phyloP scores from a whole-genome alignment of 2,113 vertebrate species.

The Oenanthe melanoleuca region DNA sequence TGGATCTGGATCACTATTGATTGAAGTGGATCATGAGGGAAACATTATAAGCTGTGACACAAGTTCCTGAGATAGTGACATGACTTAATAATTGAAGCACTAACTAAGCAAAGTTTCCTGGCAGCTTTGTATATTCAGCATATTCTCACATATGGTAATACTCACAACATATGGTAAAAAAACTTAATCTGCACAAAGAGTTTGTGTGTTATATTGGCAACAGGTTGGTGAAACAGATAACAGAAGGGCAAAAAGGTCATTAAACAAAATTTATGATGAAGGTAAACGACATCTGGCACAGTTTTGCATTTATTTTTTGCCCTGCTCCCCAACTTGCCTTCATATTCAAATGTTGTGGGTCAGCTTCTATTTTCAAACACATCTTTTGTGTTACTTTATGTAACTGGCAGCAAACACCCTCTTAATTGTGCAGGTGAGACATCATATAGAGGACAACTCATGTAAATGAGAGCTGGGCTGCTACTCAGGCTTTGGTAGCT shows the following conservation, averaged over 20 bases:
- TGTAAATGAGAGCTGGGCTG: not conserved
- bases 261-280: not conserved
- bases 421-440: not conserved
- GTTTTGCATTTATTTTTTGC: not conserved
- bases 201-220: not conserved
- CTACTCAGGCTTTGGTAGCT: not conserved
- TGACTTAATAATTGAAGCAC: not conserved
- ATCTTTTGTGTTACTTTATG: not conserved
- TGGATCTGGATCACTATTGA: not conserved
- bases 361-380: not conserved
- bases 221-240: not conserved
- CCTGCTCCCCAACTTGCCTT: not conserved
- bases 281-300: not conserved
- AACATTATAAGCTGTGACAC: not conserved
- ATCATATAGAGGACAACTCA: not conserved
- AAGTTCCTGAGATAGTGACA: not conserved
- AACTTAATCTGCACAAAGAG: not conserved
- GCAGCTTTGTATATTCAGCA: not conserved
- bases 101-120: not conserved
- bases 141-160: not conserved
- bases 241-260: not conserved
- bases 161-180: not conserved
- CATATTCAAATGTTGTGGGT: not conserved
- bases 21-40: not conserved
- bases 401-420: not conserved